Conservation (phyloP, 2,797 vertebrate genomes). For the Odontamblyopus rebecca region DNA sequence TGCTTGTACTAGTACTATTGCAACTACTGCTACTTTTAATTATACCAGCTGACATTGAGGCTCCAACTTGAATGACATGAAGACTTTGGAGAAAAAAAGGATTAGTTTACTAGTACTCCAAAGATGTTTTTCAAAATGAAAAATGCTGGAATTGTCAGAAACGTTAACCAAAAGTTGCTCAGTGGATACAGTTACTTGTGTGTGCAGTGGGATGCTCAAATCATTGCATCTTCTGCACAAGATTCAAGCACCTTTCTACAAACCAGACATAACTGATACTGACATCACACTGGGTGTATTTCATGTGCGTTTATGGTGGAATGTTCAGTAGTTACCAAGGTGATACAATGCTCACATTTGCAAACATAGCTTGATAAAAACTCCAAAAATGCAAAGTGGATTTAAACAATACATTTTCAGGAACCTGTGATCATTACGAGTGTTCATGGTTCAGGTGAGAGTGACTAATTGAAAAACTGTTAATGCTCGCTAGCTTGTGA, state of each 20-base stretch:
- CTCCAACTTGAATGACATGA: slow-evolving; percentile 1
- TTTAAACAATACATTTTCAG: too few relatives aligned
- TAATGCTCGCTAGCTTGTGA: too few relatives aligned
- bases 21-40: background rate
- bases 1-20: background rate
- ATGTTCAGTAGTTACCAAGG: too few relatives aligned
- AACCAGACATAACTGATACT: background rate
- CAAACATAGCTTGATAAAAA: too few relatives aligned
- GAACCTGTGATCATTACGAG: too few relatives aligned
- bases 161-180: background rate
- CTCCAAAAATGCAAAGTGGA: too few relatives aligned
- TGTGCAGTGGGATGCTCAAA: background rate
- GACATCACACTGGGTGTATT: too few relatives aligned
- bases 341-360: too few relatives aligned
- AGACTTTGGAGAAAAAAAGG: background rate
- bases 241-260: slow-evolving; percentile 3
- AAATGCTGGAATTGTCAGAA: background rate
- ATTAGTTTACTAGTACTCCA: background rate
- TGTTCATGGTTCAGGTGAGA: too few relatives aligned
- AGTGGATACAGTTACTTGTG: background rate
- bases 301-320: too few relatives aligned
- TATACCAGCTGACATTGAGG: slow-evolving; percentile 26
- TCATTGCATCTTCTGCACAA: background rate
- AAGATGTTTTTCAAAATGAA: slow-evolving; percentile 7
- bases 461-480: too few relatives aligned